Evolutionary conservation across 2,888 invertebrate genomes (phyloP), one percentile per base, ranked within the genome.

Genomic region (Epinotia ramella): DNA sequence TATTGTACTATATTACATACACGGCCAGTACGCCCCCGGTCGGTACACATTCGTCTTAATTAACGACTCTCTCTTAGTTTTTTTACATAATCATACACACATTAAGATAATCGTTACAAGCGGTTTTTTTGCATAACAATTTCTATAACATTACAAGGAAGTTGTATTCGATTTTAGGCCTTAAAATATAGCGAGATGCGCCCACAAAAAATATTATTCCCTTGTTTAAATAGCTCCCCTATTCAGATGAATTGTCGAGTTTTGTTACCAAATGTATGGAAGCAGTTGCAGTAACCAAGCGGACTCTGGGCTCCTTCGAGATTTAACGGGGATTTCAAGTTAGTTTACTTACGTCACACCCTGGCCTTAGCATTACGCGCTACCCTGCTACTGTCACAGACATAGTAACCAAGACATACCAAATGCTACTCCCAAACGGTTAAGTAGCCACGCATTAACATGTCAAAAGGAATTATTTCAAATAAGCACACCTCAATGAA

Each of bases 401-500:
- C 24, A 49, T 16, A 16, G 49, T 53, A 60, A 62, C 62, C 4
- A 60, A 24, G 62, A 13, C n/a, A 62, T 16, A 5, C 33, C 40
- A 16, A 68, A 40, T 20, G n/a, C 13, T 67, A 13, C 59, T 44
- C n/a, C 56, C 40, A 18, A 13, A 4, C 12, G 12, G 16, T 11
- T 62, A 72, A 72, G 72, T 72, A 64, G 64, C 64, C 56, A 40
- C 13, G n/a, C 18, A 72, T 72, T 72, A 72, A n/a, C 72, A 72
- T 72, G 56, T 72, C 44, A 64, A 72, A 49, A 73, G 57, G 72
- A 46, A 59, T 65, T 73, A 73, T 73, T 73, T 46, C 65, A 73
- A 65, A 65, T 33, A 71, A 53, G 28, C 69, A 40, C 53, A 53
- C 16, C n/a, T 53, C 57, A 40, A 40, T 67, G 56, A 20, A 62